Evolutionary conservation across 2,113 vertebrate species (phyloP).

Genomic region (Ellobius talpinus): DNA sequence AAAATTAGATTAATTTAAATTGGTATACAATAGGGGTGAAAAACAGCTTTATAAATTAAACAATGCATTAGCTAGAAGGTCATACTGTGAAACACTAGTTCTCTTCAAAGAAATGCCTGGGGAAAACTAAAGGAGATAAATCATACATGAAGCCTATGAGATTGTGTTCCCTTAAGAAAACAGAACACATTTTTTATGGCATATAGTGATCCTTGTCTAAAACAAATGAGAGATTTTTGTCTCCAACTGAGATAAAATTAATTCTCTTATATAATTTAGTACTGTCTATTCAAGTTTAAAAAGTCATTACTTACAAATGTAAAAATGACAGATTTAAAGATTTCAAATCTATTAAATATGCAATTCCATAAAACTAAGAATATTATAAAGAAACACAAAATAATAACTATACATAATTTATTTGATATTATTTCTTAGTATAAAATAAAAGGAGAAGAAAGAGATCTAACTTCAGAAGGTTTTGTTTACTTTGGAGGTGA

Average conservation of each 20-base stretch:
- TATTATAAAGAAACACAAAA: neutral
- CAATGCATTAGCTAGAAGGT: neutral
- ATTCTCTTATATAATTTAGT: neutral
- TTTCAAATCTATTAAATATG: neutral
- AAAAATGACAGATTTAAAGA: neutral
- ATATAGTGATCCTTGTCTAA: neutral
- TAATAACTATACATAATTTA: neutral
- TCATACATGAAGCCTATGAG: neutral
- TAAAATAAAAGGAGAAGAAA: neutral
- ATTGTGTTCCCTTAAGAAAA: constrained; percentile 25
- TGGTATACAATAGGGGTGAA: constrained; percentile 30
- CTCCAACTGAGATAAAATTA: neutral
- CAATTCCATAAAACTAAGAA: neutral
- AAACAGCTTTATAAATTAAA: constrained; percentile 3
- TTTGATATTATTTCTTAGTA: constrained; percentile 9
- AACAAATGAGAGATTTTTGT: neutral
- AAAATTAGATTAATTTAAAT: constrained; percentile 48
- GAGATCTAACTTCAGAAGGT: neutral
- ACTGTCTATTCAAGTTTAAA: neutral
- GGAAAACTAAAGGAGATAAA: constrained; percentile 4
- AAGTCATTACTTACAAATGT: neutral
- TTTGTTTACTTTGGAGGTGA: constrained; percentile 19
- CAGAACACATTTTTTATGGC: neutral
- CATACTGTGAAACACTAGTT: neutral
- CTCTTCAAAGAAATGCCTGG: neutral